Conservation (phyloP, 2,113 vertebrate genomes). For the Hylia prasina region DNA sequence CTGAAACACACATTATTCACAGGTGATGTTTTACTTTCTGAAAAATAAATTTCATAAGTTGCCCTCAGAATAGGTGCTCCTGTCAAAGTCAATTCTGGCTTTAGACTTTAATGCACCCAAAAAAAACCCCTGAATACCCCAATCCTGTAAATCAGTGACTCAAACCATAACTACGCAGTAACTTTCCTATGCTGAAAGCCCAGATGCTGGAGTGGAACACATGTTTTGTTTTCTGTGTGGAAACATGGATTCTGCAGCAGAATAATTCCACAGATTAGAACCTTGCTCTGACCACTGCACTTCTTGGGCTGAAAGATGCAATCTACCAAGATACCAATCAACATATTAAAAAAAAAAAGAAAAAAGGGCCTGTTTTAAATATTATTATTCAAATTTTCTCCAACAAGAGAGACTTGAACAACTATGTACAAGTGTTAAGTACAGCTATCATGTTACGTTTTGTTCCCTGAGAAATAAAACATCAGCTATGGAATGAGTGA, state of each 20-base stretch:
- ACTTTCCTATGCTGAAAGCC: not conserved
- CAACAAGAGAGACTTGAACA: not conserved
- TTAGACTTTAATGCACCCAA: not conserved
- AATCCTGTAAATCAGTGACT: not conserved
- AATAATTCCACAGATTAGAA: not conserved
- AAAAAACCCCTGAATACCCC: not conserved
- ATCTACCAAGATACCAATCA: not conserved
- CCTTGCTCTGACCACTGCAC: not conserved
- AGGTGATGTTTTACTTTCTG: not conserved
- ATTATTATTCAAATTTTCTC: not conserved
- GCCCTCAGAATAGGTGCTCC: not conserved
- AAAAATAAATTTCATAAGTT: not conserved
- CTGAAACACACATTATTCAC: not conserved
- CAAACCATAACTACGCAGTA: not conserved
- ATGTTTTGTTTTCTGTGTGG: not conserved
- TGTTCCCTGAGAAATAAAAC: not conserved
- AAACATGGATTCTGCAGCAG: not conserved
- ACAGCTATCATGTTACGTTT: not conserved
- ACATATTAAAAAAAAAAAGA: not conserved
- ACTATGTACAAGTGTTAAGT: not conserved
- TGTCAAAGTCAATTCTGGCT: not conserved
- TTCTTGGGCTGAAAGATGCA: not conserved
- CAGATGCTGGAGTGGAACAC: not conserved
- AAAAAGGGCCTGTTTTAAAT: not conserved
- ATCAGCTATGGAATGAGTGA: not conserved